phyloP scores from a whole-genome alignment of 1,140 invertebrate genomes.

The Venustaconcha ellipsiformis region DNA sequence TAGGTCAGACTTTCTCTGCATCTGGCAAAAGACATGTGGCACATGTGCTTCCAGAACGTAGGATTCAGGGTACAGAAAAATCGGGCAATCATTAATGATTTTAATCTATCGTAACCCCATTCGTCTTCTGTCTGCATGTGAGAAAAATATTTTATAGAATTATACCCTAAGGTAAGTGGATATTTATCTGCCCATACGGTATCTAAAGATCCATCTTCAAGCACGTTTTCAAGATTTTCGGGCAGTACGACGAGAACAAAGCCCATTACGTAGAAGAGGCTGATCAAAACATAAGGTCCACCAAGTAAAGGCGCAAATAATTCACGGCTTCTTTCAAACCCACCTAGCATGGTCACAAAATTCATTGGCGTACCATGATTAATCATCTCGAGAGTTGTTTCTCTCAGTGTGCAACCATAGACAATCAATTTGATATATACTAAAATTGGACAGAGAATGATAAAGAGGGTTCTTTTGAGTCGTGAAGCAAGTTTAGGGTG shows the following conservation, averaged over 20 bases:
- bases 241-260: constrained; percentile 1
- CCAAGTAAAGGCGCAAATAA: constrained; percentile 13
- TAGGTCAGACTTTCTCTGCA: background rate
- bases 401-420: background rate
- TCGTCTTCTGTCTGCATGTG: background rate
- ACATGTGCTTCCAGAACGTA: constrained; percentile 2
- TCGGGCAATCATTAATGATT: background rate
- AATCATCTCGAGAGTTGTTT: background rate
- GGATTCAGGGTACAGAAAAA: constrained; percentile 8
- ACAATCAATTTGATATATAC: constrained; percentile 3
- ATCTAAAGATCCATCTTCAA: background rate
- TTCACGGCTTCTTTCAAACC: constrained; percentile 12
- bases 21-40: background rate
- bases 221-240: background rate
- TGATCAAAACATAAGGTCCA: constrained; percentile 12
- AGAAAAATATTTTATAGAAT: background rate
- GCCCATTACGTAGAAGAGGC: background rate
- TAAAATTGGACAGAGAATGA: background rate
- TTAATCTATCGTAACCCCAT: background rate
- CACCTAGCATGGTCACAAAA: constrained; percentile 12
- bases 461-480: background rate
- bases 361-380: constrained; percentile 7
- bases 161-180: background rate
- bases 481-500: constrained; percentile 1
- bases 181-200: background rate